phyloP scores from a whole-genome alignment of 1,140 invertebrate species.

The Samia ricini region DNA sequence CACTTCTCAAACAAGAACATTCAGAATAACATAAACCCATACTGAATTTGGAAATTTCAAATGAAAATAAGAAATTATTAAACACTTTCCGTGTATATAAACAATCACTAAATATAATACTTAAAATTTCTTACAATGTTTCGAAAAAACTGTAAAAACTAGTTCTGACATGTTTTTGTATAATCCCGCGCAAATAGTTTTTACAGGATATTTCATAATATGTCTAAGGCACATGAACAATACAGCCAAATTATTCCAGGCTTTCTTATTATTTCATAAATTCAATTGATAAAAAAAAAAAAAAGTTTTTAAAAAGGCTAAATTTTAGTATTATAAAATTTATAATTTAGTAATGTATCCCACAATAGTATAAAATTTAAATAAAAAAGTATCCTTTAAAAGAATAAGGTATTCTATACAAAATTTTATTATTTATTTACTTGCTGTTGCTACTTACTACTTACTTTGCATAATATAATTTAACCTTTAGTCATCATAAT shows the following conservation, averaged over 20 bases:
- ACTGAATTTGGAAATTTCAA: neutral
- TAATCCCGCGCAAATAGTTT: conserved; percentile 6
- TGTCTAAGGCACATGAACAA: neutral
- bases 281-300: neutral
- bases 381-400: no score
- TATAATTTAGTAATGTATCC: no score
- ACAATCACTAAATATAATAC: neutral
- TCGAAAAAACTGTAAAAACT: neutral
- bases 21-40: conserved; percentile 54
- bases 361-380: no score
- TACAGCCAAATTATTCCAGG: neutral
- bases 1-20: conserved; percentile 29
- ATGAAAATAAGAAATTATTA: neutral
- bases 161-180: neutral
- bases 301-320: no score
- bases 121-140: neutral
- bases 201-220: neutral
- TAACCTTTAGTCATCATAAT: no score
- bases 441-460: no score
- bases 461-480: no score
- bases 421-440: no score
- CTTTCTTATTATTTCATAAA: neutral
- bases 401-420: no score
- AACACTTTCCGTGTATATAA: neutral
- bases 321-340: no score